phyloP scores from a whole-genome alignment of 1,140 invertebrate species.

The Elymnias hypermnestra region DNA sequence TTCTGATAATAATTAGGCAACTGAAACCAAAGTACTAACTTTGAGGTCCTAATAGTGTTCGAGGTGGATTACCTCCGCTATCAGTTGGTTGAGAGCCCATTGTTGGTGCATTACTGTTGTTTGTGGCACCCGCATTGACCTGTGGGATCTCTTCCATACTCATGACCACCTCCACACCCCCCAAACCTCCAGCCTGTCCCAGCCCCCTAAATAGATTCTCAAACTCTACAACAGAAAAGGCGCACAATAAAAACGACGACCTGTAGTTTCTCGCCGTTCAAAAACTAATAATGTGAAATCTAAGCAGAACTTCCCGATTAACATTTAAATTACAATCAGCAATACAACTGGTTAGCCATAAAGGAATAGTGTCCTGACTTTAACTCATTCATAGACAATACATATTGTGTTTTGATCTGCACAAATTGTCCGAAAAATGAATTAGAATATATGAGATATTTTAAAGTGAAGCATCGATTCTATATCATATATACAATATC shows the following conservation, averaged over 20 bases:
- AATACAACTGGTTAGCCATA: background rate
- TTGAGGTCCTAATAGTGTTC: constrained; percentile 9
- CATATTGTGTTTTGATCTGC: too few species aligned
- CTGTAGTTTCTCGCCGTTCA: background rate
- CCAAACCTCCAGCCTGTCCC: constrained; percentile 29
- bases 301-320: background rate
- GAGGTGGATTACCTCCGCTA: constrained; percentile 11
- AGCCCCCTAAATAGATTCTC: constrained; percentile 45
- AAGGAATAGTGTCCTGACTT: background rate
- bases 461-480: too few species aligned
- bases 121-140: background rate
- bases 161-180: constrained; percentile 47
- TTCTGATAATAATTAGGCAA: background rate
- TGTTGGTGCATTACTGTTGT: background rate
- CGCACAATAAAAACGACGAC: background rate
- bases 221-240: constrained; percentile 39
- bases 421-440: too few species aligned
- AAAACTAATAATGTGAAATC: background rate
- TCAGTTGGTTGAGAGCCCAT: background rate
- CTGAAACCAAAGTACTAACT: constrained; percentile 11
- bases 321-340: background rate
- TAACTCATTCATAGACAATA: too few species aligned
- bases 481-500: too few species aligned
- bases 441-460: too few species aligned
- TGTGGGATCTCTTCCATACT: constrained; percentile 42